phyloP scores from a whole-genome alignment of 2,797 vertebrate species.

The Cuniculus paca region DNA sequence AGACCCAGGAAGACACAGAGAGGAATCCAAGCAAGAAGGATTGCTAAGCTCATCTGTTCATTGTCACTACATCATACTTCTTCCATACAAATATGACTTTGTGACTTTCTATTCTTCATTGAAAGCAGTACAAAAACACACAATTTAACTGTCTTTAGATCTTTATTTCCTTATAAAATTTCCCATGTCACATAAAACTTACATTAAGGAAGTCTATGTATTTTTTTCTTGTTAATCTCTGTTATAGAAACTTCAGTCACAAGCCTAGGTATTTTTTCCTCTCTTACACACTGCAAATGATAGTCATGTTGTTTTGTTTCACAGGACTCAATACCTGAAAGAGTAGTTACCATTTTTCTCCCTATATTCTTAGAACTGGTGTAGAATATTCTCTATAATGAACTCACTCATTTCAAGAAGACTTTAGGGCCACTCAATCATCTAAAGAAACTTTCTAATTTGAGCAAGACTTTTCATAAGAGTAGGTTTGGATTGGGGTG shows the following conservation, averaged over 20 bases:
- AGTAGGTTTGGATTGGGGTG: not conserved
- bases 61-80: not conserved
- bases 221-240: not conserved
- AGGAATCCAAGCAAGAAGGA: not conserved
- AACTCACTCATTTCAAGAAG: not conserved
- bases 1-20: not conserved
- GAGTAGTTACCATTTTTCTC: not conserved
- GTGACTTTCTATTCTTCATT: not conserved
- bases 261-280: not conserved
- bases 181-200: not conserved
- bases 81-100: not conserved
- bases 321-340: accelerated
- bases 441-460: not conserved
- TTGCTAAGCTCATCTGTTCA: not conserved
- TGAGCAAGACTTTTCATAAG: not conserved
- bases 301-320: not conserved
- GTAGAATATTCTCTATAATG: not conserved
- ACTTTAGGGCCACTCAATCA: not conserved
- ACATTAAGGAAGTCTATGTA: not conserved
- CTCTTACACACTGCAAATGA: not conserved
- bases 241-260: not conserved
- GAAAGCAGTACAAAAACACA: not conserved
- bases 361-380: not conserved
- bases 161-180: not conserved
- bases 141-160: not conserved